Base-by-base conservation (phyloP, 2,113 vertebrate species). In the Menidia beryllina region DNA sequence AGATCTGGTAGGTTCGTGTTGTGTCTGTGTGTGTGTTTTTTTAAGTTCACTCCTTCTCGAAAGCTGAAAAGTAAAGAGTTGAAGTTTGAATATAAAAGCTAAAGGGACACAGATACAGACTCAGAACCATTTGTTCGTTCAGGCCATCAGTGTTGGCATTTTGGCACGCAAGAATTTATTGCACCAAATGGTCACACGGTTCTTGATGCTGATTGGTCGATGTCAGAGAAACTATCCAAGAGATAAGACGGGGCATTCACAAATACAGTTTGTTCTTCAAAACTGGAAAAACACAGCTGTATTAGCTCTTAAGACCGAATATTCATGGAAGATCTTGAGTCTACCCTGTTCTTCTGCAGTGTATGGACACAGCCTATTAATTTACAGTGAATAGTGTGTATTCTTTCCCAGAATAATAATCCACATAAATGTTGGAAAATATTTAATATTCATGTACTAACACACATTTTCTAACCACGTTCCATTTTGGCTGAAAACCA, bases 111-210 rank as follows among this genome's bases (percentile, higher is more conserved):
- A 79, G 53, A 72, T 53, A 72, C 70, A 78, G n/a, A 10, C 49
- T 25, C 43, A 11, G 26, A 69, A 75, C 91, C 91, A 90, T 92
- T 92, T 94, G 91, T 89, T 77, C 69, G 69, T 72, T 74, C 80
- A 82, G 25, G 67, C 75, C 67, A 76, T 10, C 77, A 70, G 50
- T 14, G 17, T 60, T 84, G 72, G 69, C 77, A 83, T 88, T 85
- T 91, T 92, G 89, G 89, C 89, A 84, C 88, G 34, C 52, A 24
- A 72, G 83, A 83, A 87, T 91, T 92, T 89, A 92, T 92, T 86
- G 88, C 78, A 58, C 88, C 93, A 94, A 93, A 94, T 93, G 93
- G 93, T 88, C 80, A 72, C 78, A 82, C 10, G 68, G 76, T 86
- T 87, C 83, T 87, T 87, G 84, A 69, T 59, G 67, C 55, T 82